These are phyloP conservation scores for Chiloscyllium punctatum DNA, from an alignment of 2,797 vertebrate genomes.

Conservation along the genomic window DNA sequence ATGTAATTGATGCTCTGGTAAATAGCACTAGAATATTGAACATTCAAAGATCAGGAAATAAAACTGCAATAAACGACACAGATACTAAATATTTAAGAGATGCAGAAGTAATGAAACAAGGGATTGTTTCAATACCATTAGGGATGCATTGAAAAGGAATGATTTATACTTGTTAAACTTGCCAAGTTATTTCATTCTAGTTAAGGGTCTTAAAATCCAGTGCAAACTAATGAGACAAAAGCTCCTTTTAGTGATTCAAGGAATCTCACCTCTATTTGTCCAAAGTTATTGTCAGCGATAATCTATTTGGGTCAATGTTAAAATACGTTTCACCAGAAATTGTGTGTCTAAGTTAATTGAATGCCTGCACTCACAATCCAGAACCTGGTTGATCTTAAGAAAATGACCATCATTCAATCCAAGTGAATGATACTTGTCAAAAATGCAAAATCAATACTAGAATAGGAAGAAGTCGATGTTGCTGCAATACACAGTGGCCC, in stretches of 20 bases:
- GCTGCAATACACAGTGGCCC: neutral
- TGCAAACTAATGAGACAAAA: neutral
- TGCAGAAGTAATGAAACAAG: neutral
- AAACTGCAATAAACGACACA: neutral
- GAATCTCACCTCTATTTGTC: neutral
- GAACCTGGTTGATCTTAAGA: neutral
- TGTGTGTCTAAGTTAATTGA: neutral
- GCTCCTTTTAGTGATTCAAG: no score
- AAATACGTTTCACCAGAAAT: neutral
- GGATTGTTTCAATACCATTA: neutral
- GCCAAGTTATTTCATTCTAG: neutral
- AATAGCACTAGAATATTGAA: neutral
- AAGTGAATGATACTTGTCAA: neutral
- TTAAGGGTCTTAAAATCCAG: neutral
- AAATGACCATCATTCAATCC: neutral
- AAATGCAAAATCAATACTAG: neutral
- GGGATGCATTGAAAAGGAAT: neutral
- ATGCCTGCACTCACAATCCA: neutral
- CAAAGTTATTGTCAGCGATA: neutral
- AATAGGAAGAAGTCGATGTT: neutral
- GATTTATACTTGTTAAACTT: neutral
- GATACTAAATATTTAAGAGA: neutral
- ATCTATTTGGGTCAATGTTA: neutral
- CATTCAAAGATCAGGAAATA: neutral
- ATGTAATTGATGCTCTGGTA: neutral